A percentile compares a stretch with the other conserved stretches of the same genome.
These are phyloP conservation scores for Frankliniella intonsa DNA, from an alignment of 2,888 invertebrate species.

Conservation along the genomic window DNA sequence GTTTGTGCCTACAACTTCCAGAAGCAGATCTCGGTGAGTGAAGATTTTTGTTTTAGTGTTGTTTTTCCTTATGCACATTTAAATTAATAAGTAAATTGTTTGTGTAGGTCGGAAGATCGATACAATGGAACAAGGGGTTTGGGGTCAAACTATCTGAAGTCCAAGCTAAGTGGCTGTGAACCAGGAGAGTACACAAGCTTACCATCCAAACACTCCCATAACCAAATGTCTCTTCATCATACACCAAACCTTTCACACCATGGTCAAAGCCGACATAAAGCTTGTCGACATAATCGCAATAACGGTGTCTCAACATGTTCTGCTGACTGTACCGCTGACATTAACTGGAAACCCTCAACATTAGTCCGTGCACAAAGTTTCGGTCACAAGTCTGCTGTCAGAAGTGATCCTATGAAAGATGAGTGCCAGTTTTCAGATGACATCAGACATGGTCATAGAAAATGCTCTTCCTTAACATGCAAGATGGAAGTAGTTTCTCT, in stretches of 20 bases:
- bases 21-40: neutral
- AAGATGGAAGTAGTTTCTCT: neutral
- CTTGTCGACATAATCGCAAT: neutral
- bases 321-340: neutral
- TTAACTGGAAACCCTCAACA: neutral
- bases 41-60: neutral
- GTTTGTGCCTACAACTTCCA: neutral
- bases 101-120: neutral
- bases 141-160: neutral
- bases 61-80: neutral
- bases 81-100: neutral
- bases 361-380: neutral
- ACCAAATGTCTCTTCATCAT: neutral
- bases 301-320: neutral
- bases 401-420: neutral
- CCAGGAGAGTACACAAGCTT: neutral
- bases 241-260: neutral
- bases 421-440: neutral
- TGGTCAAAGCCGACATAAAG: neutral
- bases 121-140: neutral
- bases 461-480: neutral
- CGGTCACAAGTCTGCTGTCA: neutral
- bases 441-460: neutral
- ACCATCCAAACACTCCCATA: neutral
- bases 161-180: constrained; percentile 8